These are phyloP conservation scores for Gadus chalcogrammus DNA, from an alignment of 2,113 vertebrate species.

Conservation along the genomic window DNA sequence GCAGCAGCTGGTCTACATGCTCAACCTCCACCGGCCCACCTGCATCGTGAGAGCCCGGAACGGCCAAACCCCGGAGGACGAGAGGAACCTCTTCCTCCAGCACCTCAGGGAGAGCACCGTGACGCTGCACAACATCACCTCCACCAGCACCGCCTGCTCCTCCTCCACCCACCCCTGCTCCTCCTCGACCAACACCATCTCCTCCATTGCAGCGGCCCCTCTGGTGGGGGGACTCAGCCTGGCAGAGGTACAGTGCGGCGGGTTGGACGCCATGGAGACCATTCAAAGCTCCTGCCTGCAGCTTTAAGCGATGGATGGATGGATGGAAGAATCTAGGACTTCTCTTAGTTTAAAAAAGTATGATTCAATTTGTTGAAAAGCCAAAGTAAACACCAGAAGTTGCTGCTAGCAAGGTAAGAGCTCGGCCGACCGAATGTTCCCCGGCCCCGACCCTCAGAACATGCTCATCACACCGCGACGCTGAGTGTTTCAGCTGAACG, in stretches of 20 bases:
- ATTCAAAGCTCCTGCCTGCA: constrained; percentile 20
- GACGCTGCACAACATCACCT: constrained; percentile 73
- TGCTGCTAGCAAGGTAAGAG: too few species aligned
- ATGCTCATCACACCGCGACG: too few species aligned
- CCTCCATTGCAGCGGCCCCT: constrained; percentile 5
- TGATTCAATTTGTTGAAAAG: too few species aligned
- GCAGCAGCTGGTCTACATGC: constrained; percentile 98
- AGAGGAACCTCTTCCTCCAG: constrained; percentile 93
- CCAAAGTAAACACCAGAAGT: too few species aligned
- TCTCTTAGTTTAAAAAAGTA: not conserved
- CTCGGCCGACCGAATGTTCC: too few species aligned
- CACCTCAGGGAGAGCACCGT: constrained; percentile 91
- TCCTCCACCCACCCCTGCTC: not conserved
- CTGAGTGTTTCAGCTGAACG: too few species aligned
- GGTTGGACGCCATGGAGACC: constrained; percentile 1
- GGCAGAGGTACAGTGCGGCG: constrained; percentile 39
- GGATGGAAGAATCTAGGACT: not conserved
- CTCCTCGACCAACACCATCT: too few species aligned
- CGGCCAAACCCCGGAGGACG: constrained; percentile 91
- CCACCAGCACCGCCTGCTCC: constrained; percentile 7
- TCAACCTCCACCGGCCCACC: constrained; percentile 94
- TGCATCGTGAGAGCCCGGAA: constrained; percentile 96
- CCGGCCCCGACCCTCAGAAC: too few species aligned
- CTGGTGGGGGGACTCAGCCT: constrained; percentile 26
- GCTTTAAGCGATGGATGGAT: constrained; percentile 35